Conservation (phyloP, 2,797 vertebrate genomes). For the Pachyuromys duprasi region DNA sequence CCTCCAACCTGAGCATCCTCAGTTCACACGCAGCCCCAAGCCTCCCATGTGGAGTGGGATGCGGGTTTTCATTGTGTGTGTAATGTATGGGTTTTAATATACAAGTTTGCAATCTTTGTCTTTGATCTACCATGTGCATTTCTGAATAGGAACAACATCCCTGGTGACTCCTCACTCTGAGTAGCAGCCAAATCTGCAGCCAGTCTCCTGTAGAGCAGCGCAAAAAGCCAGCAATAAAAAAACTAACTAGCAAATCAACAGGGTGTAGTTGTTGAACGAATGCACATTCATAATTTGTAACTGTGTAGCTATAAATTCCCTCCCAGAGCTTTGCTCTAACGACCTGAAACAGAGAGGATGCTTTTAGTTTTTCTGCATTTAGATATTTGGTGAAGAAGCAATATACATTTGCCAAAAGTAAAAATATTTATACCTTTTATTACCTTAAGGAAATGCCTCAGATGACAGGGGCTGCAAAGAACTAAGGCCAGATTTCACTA, state of each 20-base stretch:
- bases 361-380: conserved; percentile 61
- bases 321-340: conserved; percentile 56
- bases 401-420: conserved; percentile 32
- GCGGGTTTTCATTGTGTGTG: conserved; percentile 58
- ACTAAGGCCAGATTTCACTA: background rate
- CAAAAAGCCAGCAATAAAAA: conserved; percentile 76
- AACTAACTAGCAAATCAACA: conserved; percentile 67
- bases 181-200: conserved; percentile 76
- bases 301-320: conserved; percentile 73
- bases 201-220: conserved; percentile 66
- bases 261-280: conserved; percentile 76
- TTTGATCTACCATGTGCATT: conserved; percentile 38
- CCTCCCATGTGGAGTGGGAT: background rate
- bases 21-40: background rate
- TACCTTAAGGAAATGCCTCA: background rate
- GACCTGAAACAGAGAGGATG: conserved; percentile 58
- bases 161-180: conserved; percentile 63
- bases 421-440: conserved; percentile 52
- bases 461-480: background rate
- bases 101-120: conserved; percentile 60
- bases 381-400: conserved; percentile 62
- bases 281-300: conserved; percentile 79
- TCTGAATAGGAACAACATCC: conserved; percentile 73
- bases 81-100: conserved; percentile 75
- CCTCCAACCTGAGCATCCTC: background rate